Evolutionary conservation across 2,888 invertebrate species (phyloP).

Genomic region (Eudemis profundana): DNA sequence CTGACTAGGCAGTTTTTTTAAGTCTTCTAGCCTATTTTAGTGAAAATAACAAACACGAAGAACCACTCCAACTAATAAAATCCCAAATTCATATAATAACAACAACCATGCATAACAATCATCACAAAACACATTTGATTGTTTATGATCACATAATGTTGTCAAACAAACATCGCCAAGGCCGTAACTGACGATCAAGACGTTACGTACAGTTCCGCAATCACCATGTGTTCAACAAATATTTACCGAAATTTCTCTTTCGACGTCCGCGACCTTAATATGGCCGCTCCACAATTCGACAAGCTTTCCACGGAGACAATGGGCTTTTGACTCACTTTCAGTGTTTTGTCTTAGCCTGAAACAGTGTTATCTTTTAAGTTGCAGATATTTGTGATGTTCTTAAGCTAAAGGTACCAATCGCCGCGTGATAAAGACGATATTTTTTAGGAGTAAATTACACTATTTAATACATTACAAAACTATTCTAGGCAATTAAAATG

Average conservation of each 20-base stretch:
- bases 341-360: slow-evolving; percentile 39
- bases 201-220: slow-evolving; percentile 52
- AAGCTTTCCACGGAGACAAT: slow-evolving; percentile 59
- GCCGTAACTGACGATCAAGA: slow-evolving; percentile 39
- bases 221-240: slow-evolving; percentile 61
- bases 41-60: too few species aligned
- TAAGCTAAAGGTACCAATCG: too few species aligned
- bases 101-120: slow-evolving; percentile 13
- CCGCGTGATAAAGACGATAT: too few species aligned
- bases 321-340: slow-evolving; percentile 36
- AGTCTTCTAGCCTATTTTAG: too few species aligned
- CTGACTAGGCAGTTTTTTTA: too few species aligned
- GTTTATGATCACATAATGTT: slow-evolving; percentile 30
- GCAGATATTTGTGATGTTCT: not conserved
- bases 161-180: slow-evolving; percentile 39
- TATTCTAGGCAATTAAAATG: too few species aligned
- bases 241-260: slow-evolving; percentile 79
- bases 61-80: too few species aligned
- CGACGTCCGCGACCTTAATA: slow-evolving; percentile 49
- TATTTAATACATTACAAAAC: too few species aligned
- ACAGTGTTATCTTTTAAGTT: not conserved
- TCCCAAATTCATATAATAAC: not conserved
- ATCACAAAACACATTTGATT: slow-evolving; percentile 1
- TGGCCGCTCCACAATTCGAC: slow-evolving; percentile 55
- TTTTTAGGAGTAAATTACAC: too few species aligned